A percentile compares a stretch with the other conserved stretches of the same genome.
Evolutionary conservation across 2,888 invertebrate genomes (phyloP).

Genomic region (Yponomeuta cagnagella): DNA sequence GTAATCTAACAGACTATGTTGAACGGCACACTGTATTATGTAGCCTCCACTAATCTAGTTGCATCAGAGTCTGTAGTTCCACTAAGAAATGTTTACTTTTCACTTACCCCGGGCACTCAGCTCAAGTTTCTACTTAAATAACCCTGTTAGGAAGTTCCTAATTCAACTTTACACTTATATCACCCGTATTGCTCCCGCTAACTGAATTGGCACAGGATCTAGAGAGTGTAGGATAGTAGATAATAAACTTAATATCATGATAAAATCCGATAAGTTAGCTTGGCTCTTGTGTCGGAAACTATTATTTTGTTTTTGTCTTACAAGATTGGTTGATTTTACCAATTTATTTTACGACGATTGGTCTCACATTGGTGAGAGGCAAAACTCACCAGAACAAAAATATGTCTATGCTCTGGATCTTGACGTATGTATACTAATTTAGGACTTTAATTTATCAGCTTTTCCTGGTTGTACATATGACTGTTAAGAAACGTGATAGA

Average conservation of each 20-base stretch:
- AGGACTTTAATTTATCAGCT: no score
- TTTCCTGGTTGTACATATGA: no score
- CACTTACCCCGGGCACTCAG: conserved; percentile 27
- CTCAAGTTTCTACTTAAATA: conserved; percentile 34
- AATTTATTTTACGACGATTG: no score
- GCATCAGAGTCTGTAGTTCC: not conserved
- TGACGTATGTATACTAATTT: no score
- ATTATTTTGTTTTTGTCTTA: not conserved
- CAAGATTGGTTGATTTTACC: no score
- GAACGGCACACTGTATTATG: not conserved
- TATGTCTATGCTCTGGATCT: no score
- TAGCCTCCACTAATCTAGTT: not conserved
- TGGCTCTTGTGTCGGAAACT: not conserved
- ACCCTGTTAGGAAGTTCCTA: conserved; percentile 47
- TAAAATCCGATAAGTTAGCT: not conserved
- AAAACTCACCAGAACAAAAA: no score
- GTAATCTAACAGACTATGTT: not conserved
- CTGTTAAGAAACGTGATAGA: no score
- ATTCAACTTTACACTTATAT: conserved; percentile 24
- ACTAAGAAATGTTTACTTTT: conserved; percentile 37
- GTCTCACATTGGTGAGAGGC: no score
- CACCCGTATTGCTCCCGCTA: conserved; percentile 8
- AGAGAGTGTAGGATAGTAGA: not conserved
- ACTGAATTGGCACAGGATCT: not conserved
- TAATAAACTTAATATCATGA: not conserved